These are phyloP conservation scores for Cebus imitator DNA, from an alignment of 2,113 vertebrate species.

Conservation along the genomic window DNA sequence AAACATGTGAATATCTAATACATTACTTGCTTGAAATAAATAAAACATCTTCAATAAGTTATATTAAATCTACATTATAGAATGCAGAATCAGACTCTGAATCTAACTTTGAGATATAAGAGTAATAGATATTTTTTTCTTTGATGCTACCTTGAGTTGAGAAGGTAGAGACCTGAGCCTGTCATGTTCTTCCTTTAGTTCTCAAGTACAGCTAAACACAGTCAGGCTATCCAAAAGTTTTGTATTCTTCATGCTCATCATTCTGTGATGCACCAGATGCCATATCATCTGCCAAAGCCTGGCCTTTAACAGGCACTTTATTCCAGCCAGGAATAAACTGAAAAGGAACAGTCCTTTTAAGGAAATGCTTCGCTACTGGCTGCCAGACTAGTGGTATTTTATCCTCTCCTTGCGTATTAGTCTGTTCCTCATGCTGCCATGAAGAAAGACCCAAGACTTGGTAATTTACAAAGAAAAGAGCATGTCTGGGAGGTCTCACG, in stretches of 20 bases:
- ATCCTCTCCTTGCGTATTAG: background rate
- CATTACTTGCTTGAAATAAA: background rate
- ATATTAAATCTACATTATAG: background rate
- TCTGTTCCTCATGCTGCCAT: no score
- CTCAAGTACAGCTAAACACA: background rate
- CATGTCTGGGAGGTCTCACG: no score
- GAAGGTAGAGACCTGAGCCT: background rate
- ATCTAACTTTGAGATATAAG: background rate
- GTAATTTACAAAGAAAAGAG: no score
- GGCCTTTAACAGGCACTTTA: background rate
- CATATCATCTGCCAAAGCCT: background rate
- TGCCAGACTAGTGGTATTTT: background rate
- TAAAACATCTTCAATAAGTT: background rate
- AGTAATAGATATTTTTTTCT: background rate
- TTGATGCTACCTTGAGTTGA: background rate
- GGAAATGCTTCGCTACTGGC: background rate
- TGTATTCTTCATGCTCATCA: background rate
- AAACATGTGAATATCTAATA: background rate
- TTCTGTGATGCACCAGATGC: background rate
- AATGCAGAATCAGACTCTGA: background rate
- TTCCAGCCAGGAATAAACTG: background rate
- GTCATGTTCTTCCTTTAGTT: background rate
- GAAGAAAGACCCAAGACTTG: no score
- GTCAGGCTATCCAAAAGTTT: background rate
- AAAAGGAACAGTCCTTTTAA: background rate